Base-by-base conservation (phyloP, 2,113 vertebrate genomes). In the Noturus placidus region DNA sequence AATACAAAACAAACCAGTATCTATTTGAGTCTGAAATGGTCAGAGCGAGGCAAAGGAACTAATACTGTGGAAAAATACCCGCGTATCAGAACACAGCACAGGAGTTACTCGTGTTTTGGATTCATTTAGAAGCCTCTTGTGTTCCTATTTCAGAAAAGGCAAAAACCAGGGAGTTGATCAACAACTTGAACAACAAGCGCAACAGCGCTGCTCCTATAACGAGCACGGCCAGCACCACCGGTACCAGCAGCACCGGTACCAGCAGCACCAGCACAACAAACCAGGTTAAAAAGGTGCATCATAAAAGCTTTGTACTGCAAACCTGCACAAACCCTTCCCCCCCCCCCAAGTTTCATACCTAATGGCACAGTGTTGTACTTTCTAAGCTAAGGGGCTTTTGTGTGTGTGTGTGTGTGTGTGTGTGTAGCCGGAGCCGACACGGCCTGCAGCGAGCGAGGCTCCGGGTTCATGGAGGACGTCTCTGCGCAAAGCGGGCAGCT, bases 141-240 rank as follows among this genome's bases (percentile, higher is more conserved):
- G 46, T n/a, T 25, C 19, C 33, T 33, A 8, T 85, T 87, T 70
- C 91, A 96, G 96, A 96, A 88, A 96, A 96, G 94, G 95, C 94
- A 0, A 96, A 96, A 93, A 96, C 95, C 87, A 90, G 95, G 89
- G 95, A 96, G 90, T 93, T 96, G 76, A 96, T 96, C 86, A 96
- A 96, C 91, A 96, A 96, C 94, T 93, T 96, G 91, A 96, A 96
- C 94, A 96, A 96, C 93, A 96, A 96, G 85, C 94, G 93, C 50
- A 95, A 95, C 89, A 92, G 91, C 91, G 91, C 92, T 59, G 90
- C 93, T 89, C 89, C 93, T 87, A 87, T 92, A 63, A 87, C 94
- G 90, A 94, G 93, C 92, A 92, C 94, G 91, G 87, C 89, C 92
- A 84, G 93, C 17, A 65, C 83, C 78, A 87, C 94, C 90, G 93